These are phyloP conservation scores for Albula goreensis DNA, from an alignment of 2,113 vertebrate species.

Conservation along the genomic window DNA sequence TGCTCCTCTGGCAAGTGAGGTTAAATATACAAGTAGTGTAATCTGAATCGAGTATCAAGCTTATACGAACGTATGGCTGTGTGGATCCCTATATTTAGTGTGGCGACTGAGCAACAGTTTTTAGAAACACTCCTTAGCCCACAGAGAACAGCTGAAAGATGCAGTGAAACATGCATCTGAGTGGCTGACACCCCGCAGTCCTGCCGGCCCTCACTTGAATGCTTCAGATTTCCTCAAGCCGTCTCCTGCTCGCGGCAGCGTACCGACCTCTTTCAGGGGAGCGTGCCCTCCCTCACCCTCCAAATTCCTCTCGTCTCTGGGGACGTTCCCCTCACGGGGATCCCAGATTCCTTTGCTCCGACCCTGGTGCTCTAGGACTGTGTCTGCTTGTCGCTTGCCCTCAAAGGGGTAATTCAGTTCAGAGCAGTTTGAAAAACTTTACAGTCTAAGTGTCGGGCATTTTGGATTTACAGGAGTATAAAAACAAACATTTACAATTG, in stretches of 20 bases:
- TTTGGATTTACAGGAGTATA: too few species aligned
- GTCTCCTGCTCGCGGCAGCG: not conserved
- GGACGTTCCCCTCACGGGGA: not conserved
- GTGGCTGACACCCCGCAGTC: not conserved
- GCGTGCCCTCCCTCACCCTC: conserved; percentile 3
- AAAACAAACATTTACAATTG: too few species aligned
- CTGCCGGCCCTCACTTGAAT: not conserved
- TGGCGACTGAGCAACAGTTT: not conserved
- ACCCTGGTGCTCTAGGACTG: not conserved
- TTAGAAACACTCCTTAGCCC: not conserved
- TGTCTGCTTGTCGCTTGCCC: not conserved
- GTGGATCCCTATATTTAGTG: not conserved
- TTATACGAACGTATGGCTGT: not conserved
- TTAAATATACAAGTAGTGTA: not conserved
- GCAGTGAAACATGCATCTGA: not conserved
- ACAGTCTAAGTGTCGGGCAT: too few species aligned
- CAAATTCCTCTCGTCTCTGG: not conserved
- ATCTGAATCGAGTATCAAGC: not conserved
- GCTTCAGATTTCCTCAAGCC: not conserved
- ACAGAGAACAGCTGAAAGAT: not conserved
- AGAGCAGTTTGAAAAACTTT: too few species aligned
- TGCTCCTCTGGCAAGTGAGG: not conserved
- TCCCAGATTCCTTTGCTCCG: not conserved
- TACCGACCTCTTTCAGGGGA: not conserved
- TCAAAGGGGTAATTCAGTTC: not conserved